Percentiles rank a stretch among this genome's conserved stretches.
These are phyloP conservation scores for Yponomeuta malinellus DNA, from an alignment of 2,888 invertebrate species.

Conservation along the genomic window DNA sequence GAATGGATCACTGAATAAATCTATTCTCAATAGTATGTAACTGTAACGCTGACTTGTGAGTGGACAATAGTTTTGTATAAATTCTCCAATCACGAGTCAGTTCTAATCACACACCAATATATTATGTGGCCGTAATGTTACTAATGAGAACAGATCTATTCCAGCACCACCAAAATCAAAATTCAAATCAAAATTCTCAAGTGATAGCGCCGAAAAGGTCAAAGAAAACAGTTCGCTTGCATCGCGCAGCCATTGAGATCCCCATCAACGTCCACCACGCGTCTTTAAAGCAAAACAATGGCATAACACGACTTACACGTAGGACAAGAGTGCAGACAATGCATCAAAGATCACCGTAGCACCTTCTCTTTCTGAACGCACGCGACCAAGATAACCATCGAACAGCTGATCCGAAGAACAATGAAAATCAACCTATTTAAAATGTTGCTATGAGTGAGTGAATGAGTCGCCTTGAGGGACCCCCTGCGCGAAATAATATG, in stretches of 20 bases:
- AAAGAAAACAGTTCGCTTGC: slow-evolving; percentile 33
- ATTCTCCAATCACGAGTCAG: too few relatives aligned
- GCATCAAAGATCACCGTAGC: slow-evolving; percentile 50
- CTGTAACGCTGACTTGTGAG: too few relatives aligned
- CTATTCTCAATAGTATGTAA: too few relatives aligned
- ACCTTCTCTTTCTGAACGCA: slow-evolving; percentile 54
- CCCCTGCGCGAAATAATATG: slow-evolving; percentile 65
- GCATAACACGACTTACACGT: neutral
- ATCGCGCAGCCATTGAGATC: slow-evolving; percentile 22
- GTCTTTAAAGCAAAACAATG: slow-evolving; percentile 42
- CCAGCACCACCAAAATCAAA: too few relatives aligned
- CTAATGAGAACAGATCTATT: too few relatives aligned
- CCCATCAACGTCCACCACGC: neutral
- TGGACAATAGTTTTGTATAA: too few relatives aligned
- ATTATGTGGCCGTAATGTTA: too few relatives aligned
- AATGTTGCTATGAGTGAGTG: slow-evolving; percentile 65
- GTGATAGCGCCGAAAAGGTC: neutral
- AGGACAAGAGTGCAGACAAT: neutral
- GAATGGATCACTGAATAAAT: too few relatives aligned
- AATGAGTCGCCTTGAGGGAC: slow-evolving; percentile 64
- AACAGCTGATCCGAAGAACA: slow-evolving; percentile 70
- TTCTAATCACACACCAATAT: too few relatives aligned
- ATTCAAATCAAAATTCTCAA: neutral
- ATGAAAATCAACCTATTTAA: slow-evolving; percentile 58
- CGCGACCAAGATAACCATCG: slow-evolving; percentile 50